These are phyloP conservation scores for Rhagonycha fulva DNA, from an alignment of 2,888 invertebrate genomes.

Conservation along the genomic window DNA sequence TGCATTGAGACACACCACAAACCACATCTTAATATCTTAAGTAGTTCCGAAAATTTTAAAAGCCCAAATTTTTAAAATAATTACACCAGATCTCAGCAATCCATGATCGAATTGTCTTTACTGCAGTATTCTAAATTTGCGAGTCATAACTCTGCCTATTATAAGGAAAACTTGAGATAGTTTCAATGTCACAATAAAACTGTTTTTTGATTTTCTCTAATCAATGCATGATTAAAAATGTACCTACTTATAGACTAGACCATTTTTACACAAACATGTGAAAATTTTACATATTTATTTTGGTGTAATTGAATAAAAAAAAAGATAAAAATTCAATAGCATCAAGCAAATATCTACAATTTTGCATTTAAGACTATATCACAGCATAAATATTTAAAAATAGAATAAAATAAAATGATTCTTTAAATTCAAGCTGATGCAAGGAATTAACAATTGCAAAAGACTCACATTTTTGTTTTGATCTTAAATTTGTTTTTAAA, in stretches of 20 bases:
- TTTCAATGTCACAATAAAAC: neutral
- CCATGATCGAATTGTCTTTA: too few relatives aligned
- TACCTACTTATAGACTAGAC: neutral
- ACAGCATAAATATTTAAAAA: constrained; percentile 18
- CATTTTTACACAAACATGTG: neutral
- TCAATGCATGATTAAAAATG: neutral
- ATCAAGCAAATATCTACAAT: neutral
- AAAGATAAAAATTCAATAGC: neutral
- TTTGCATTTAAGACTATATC: constrained; percentile 14
- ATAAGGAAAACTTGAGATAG: neutral
- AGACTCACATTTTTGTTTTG: neutral
- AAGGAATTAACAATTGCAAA: neutral
- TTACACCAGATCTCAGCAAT: too few relatives aligned
- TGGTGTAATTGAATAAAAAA: neutral
- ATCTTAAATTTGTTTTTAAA: neutral
- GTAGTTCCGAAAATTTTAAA: too few relatives aligned
- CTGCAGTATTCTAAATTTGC: too few relatives aligned
- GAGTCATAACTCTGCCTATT: too few relatives aligned
- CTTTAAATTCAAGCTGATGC: neutral
- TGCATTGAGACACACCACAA: too few relatives aligned
- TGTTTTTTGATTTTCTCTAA: neutral
- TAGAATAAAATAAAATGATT: neutral
- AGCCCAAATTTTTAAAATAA: too few relatives aligned
- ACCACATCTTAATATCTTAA: too few relatives aligned
- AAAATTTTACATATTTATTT: neutral